phyloP scores from a whole-genome alignment of 2,888 invertebrate genomes.

The Alviniconcha strummeri region DNA sequence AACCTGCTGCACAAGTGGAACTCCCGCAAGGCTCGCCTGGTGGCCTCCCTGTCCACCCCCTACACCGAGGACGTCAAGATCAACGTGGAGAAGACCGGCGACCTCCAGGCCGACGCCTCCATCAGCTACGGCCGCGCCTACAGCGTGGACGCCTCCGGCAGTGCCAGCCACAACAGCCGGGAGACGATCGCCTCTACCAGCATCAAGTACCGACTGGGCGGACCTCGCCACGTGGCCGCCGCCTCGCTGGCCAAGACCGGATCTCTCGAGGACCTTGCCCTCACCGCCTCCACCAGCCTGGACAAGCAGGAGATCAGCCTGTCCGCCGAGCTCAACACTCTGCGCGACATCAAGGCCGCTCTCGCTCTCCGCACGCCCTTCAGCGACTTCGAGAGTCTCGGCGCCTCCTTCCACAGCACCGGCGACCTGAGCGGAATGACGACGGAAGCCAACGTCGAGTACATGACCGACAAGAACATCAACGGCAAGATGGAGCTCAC shows the following conservation, averaged over 20 bases:
- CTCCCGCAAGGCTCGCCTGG: conserved; percentile 1
- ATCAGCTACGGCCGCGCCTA: conserved; percentile 29
- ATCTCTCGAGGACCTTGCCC: conserved; percentile 25
- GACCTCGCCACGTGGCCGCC: neutral
- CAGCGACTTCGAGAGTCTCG: conserved; percentile 12
- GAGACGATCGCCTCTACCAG: conserved; percentile 10
- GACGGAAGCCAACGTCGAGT: conserved; percentile 11
- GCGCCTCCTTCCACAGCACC: conserved; percentile 4
- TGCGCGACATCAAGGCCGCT: conserved; percentile 20
- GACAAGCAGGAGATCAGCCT: conserved; percentile 24
- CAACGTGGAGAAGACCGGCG: conserved; percentile 16
- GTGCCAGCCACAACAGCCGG: neutral
- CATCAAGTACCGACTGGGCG: conserved; percentile 31
- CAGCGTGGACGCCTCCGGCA: conserved; percentile 26
- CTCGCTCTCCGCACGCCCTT: conserved; percentile 27
- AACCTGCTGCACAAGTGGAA: conserved; percentile 23
- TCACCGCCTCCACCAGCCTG: conserved; percentile 14
- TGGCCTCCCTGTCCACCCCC: conserved; percentile 19
- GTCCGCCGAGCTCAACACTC: conserved; percentile 21
- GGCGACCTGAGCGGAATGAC: conserved; percentile 18
- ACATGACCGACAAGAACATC: conserved; percentile 35
- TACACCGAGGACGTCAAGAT: conserved; percentile 28
- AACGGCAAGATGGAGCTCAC: conserved; percentile 31
- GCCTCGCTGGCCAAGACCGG: conserved; percentile 23
- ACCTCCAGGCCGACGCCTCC: conserved; percentile 19